Base-by-base conservation (phyloP, 1,140 invertebrate species). In the Drosophila kohkoa region DNA sequence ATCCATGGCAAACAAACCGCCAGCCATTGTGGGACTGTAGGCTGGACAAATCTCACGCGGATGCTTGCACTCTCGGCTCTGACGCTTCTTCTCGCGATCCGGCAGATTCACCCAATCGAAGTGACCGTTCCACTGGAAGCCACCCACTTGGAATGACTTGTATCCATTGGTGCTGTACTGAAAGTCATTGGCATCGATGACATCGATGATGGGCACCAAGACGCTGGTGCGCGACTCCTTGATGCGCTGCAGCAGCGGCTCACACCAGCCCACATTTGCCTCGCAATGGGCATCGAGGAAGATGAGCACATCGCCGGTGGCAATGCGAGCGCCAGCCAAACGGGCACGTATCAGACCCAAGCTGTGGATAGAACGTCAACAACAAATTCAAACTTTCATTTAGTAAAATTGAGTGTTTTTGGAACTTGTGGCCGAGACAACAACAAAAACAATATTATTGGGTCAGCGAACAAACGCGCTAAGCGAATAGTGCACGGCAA, bases 281-380 rank as follows among this genome's bases (percentile, higher is more conserved):
- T 99, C 98, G 93, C 98, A 99, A 92, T 99, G 98, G n/a, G 98
- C 97, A 93, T 99, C 98, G 41, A 99, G 94, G 92, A 99, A 99
- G n/a, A 98, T 94, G 13, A 99, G 93, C 16, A 98, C 96, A 92
- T 98, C 95, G 0, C 97, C 97, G 2, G 92, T 93, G 5, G 98
- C 97, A 51, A 93, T 93, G 57, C 95, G 94, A 1, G 98, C 97
- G 20, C 98, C 98, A 52, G 94, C 94, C 62, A 99, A 93, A 52
- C 98, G 94, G 1, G 98, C 97, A 46, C 96, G 93, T 90, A 99
- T 99, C 20, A 99, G 93, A 16, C 98, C 98, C 81, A 96, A 94
- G 63, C 94, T 95, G 77, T 38, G 81, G 10, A 11, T 5, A 57
- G 35, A 65, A 46, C 65, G 20, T 25, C 49, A 72, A 55, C n/a